Base-by-base conservation (phyloP, 2,113 vertebrate genomes). In the Elephantulus edwardii region DNA sequence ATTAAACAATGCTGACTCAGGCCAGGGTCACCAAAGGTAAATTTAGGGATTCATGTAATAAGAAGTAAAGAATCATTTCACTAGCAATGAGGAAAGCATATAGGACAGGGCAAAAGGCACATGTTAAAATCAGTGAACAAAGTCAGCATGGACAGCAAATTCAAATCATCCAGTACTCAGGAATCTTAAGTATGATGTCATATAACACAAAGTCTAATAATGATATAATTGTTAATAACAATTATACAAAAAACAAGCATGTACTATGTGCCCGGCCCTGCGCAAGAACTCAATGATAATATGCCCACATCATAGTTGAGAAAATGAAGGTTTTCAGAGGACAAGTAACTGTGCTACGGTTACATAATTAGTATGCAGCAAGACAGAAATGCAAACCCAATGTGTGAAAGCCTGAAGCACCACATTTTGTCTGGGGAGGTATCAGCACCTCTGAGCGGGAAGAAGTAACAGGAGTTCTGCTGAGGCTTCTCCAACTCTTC, bases 171-270 rank as follows among this genome's bases (percentile, higher is more conserved):
- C 48, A 94, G 20, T 52, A 86, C 19, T 84, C 48, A 88, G 79
- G 17, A 87, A 86, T 11, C n/a, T n/a, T 20, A 88, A 93, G 33
- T 83, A 89, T 24, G 70, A 91, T 74, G 42, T 56, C 28, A 81
- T 64, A 19, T 30, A 74, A 86, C 30, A 89, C 24, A 60, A 92
- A 92, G 54, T 75, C 14, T 78, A 89, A 54, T 82, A 93, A 91
- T 52, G 68, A 81, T 62, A 46, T 33, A 88, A 86, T 26, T 72
- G 38, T 42, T 78, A 75, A 64, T 86, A 91, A 82, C 33, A 91
- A 68, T 75, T n/a, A 83, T n/a, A 72, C 74, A 60, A 72, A 54
- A 80, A 72, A 93, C 62, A 92, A 77, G 62, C 66, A 83, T 78
- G 80, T 58, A 89, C 48, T 85, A 77, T 50, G 33, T 83, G 71